These are phyloP conservation scores for Octopus bimaculoides DNA, from an alignment of 1,140 invertebrate genomes.

Conservation along the genomic window DNA sequence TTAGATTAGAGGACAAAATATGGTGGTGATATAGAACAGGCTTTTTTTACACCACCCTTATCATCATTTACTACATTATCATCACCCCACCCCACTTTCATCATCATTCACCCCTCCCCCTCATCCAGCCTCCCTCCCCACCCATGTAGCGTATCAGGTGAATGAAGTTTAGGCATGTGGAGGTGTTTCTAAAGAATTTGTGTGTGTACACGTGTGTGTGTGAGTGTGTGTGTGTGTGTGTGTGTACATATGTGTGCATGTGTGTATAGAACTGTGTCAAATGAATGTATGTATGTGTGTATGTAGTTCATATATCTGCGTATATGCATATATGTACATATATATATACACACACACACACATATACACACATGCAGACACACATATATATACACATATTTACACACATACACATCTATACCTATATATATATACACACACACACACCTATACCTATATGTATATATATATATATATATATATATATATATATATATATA, in stretches of 20 bases:
- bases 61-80: too few relatives aligned
- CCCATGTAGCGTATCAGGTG: too few relatives aligned
- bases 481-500: too few relatives aligned
- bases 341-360: neutral
- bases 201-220: neutral
- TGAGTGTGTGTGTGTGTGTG: neutral
- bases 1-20: too few relatives aligned
- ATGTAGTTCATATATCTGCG: neutral
- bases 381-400: neutral
- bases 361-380: neutral
- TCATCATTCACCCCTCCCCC: too few relatives aligned
- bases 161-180: too few relatives aligned
- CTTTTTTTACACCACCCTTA: too few relatives aligned
- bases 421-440: neutral
- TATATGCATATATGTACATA: neutral
- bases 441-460: neutral
- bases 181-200: neutral
- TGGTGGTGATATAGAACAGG: too few relatives aligned
- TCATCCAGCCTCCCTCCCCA: too few relatives aligned
- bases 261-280: neutral
- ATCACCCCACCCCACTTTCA: too few relatives aligned
- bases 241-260: neutral
- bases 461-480: neutral
- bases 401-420: neutral
- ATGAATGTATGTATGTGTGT: neutral